phyloP scores from a whole-genome alignment of 2,888 invertebrate species.

The Nomada hirtipes region DNA sequence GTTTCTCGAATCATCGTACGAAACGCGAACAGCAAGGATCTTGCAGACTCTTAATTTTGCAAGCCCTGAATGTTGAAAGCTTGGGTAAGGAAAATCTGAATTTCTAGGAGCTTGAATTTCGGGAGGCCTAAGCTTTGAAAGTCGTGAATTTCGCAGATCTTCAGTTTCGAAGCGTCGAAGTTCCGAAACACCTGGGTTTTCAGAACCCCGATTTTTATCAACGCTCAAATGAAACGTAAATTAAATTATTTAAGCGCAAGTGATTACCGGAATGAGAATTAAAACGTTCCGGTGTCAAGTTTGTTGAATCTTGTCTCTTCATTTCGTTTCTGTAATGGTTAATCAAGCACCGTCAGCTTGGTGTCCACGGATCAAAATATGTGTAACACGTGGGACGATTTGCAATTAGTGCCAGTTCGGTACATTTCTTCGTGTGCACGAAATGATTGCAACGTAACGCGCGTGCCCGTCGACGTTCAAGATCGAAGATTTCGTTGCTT shows the following conservation, averaged over 20 bases:
- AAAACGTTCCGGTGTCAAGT: neutral
- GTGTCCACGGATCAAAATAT: neutral
- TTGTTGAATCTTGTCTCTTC: too few relatives aligned
- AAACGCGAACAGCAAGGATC: neutral
- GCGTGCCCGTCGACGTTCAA: slow-evolving; percentile 9
- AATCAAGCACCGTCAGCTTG: slow-evolving; percentile 18
- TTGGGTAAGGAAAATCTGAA: too few relatives aligned
- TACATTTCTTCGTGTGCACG: slow-evolving; percentile 13
- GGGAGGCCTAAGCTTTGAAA: too few relatives aligned
- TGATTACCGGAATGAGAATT: neutral
- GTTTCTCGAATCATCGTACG: slow-evolving; percentile 11
- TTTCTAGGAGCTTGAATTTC: too few relatives aligned
- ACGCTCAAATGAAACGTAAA: too few relatives aligned
- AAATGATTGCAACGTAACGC: slow-evolving; percentile 30
- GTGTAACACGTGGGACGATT: neutral
- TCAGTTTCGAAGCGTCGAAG: too few relatives aligned
- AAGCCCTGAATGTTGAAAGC: too few relatives aligned
- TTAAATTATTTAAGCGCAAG: too few relatives aligned
- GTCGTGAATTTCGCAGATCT: too few relatives aligned
- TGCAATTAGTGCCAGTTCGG: slow-evolving; percentile 27
- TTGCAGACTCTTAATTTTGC: too few relatives aligned
- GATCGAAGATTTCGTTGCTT: slow-evolving; percentile 23
- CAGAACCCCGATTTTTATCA: too few relatives aligned
- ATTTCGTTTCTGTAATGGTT: neutral
- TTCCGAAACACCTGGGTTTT: too few relatives aligned